phyloP scores from a whole-genome alignment of 2,888 invertebrate genomes.

The Tineola bisselliella region DNA sequence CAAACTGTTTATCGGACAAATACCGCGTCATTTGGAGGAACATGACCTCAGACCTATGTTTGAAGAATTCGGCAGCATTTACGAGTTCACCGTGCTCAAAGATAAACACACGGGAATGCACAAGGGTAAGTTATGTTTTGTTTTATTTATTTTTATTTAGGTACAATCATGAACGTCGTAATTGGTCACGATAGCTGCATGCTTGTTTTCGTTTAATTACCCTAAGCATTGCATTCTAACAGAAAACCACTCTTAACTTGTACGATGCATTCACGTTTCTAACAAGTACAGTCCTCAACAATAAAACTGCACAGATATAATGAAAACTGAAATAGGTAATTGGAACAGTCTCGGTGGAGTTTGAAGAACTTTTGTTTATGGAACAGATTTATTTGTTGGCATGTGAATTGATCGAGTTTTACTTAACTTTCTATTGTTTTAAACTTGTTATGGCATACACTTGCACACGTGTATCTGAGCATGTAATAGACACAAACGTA shows the following conservation, averaged over 20 bases:
- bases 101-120: slow-evolving; percentile 96
- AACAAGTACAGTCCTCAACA: neutral
- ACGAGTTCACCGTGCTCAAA: slow-evolving; percentile 93
- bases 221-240: neutral
- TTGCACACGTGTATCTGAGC: neutral
- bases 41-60: slow-evolving; percentile 89
- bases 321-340: slow-evolving; percentile 1
- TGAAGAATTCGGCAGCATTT: slow-evolving; percentile 92
- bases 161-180: neutral
- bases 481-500: neutral
- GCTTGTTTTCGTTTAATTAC: slow-evolving; percentile 7
- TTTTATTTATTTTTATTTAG: neutral
- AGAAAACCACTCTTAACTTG: neutral
- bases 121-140: slow-evolving; percentile 75
- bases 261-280: neutral
- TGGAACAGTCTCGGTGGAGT: neutral
- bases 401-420: neutral
- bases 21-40: slow-evolving; percentile 89
- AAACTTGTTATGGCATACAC: neutral
- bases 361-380: neutral
- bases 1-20: slow-evolving; percentile 93
- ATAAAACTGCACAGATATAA: neutral
- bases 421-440: neutral
- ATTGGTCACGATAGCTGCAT: neutral
- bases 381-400: neutral